Percentiles rank a stretch among this genome's conserved stretches.
Conservation (phyloP, 2,797 vertebrate species). For the Clarias platycephalus region DNA sequence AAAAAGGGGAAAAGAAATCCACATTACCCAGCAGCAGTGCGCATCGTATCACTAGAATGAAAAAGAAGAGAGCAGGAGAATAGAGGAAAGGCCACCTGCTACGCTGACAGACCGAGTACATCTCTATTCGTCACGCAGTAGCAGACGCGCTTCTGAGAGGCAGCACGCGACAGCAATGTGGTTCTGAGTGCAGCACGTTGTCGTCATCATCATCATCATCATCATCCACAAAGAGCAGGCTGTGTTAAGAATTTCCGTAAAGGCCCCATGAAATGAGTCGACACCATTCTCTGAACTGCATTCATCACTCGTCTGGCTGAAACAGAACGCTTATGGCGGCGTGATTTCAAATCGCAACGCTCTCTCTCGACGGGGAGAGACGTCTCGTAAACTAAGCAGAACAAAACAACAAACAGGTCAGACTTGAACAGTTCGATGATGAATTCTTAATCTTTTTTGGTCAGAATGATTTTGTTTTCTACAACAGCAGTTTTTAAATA, state of each 20-base stretch:
- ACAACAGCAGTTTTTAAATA: background rate
- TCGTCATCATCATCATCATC: slow-evolving; percentile 8
- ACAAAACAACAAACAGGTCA: background rate
- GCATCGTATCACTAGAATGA: slow-evolving; percentile 12
- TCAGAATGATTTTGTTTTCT: background rate
- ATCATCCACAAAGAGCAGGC: background rate
- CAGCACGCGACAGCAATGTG: background rate
- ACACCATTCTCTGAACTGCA: background rate
- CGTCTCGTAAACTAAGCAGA: background rate
- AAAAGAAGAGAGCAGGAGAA: background rate
- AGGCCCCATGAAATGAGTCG: background rate
- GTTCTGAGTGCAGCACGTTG: background rate
- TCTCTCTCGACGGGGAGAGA: background rate
- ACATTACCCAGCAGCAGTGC: slow-evolving; percentile 10
- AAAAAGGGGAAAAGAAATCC: background rate
- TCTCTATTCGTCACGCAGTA: slow-evolving; percentile 33
- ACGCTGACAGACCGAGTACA: slow-evolving; percentile 22
- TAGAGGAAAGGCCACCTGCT: slow-evolving; percentile 22
- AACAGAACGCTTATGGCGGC: background rate
- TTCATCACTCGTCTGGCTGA: background rate
- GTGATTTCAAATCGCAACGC: background rate
- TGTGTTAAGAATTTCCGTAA: background rate
- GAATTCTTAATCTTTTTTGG: background rate
- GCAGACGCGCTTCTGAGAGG: background rate
- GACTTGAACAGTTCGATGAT: background rate